These are phyloP conservation scores for Vipera ursinii DNA, from an alignment of 2,797 vertebrate genomes.

Conservation along the genomic window DNA sequence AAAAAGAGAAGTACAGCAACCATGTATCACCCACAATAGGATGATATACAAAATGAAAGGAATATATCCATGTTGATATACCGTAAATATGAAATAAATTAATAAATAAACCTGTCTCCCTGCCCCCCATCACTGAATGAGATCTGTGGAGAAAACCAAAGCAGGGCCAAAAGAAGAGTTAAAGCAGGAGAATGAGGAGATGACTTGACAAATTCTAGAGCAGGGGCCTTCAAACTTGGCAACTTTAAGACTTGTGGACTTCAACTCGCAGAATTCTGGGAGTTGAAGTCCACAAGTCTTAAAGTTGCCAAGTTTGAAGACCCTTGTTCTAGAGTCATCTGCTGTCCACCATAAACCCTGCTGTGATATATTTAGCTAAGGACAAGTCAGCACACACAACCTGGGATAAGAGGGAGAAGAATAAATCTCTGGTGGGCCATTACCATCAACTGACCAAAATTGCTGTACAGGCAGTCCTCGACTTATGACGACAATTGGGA, in stretches of 20 bases:
- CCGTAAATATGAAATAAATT: no score
- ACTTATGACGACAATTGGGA: no score
- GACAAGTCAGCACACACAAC: neutral
- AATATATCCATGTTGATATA: no score
- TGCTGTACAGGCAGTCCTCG: neutral
- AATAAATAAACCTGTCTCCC: neutral
- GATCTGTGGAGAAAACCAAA: neutral
- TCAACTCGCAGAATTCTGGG: no score
- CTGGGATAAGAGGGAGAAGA: neutral
- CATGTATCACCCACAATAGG: no score
- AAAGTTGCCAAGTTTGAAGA: no score
- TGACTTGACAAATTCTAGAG: neutral
- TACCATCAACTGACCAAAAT: neutral
- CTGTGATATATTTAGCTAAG: fast-evolving
- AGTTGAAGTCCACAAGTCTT: no score
- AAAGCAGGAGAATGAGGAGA: neutral
- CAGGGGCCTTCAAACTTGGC: no score
- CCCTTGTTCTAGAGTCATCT: neutral
- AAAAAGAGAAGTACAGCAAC: no score
- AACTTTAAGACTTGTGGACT: no score
- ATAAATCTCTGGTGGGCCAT: neutral
- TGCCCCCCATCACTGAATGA: neutral
- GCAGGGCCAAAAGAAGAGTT: neutral
- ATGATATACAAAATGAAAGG: no score
- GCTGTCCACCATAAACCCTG: fast-evolving